Base-by-base conservation (phyloP, 2,797 vertebrate species). In the Sebastes taczanowskii region DNA sequence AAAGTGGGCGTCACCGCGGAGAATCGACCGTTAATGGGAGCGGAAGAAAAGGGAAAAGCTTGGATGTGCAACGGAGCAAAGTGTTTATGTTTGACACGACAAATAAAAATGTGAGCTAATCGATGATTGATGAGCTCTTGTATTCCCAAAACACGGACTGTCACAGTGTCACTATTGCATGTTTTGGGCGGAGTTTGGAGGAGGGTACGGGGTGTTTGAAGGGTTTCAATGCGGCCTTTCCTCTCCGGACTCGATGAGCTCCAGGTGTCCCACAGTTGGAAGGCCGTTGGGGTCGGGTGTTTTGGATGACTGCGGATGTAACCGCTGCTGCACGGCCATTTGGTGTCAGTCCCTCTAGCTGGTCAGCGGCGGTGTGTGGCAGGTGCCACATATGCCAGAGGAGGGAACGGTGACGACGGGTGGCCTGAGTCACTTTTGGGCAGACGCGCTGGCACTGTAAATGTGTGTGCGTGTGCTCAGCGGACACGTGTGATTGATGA, bases 1-100 rank as follows among this genome's bases (percentile, higher is more conserved):
- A 89, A 90, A 87, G 83, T 84, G 91, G 94, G 94, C 81, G 90
- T 84, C 80, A 86, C 92, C 92, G 56, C 76, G 86, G 80, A 92
- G 85, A 94, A 95, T 95, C 65, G 55, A 4, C 60, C n/a, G 4
- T 81, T 83, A 80, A 90, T 83, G 89, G 87, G 66, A 90, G 88
- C 62, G 78, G 87, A 85, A 90, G 91, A 88, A 88, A 83, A 71
- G 66, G 76, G 38, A 42, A 42, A 83, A 62, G 83, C 53, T 74
- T 75, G 81, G 78, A 77, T 74, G 79, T 74, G 84, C 84, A 86
- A 59, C 16, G 56, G 73, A 83, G 84, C 74, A 86, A 77, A 91
- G 74, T 77, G 68, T 85, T 86, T 68, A 29, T 75, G 86, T 84
- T 77, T 70, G 81, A 86, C 74, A 64, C 13, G 22, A 78, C 79